Base-by-base conservation (phyloP, 2,113 vertebrate genomes). In the Ictalurus furcatus region DNA sequence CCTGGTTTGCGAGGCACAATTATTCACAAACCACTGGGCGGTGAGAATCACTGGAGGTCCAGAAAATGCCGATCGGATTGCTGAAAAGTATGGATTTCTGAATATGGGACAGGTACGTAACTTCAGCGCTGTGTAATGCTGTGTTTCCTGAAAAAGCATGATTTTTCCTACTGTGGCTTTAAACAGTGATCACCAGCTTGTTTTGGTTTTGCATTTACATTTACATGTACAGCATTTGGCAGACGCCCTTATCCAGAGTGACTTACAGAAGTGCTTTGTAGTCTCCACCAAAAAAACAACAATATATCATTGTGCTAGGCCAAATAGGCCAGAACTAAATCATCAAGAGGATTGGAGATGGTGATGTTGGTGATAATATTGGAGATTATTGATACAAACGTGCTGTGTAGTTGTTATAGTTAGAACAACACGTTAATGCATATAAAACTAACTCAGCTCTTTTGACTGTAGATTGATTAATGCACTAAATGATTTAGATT, bases 21-120 rank as follows among this genome's bases (percentile, higher is more conserved):
- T 97, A 74, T 99, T 96, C 94, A 99, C 97, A 89, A 98, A 99
- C 94, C 96, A 98, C 93, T 99, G 98, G 98, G 98, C 97, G 2
- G 93, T 99, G 87, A 96, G 96, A 92, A 97, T 99, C 90, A 84
- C 93, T 37, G 97, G 96, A 69, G 96, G 96, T 82, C 91, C 92
- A 16, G 91, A 95, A 54, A 94, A 96, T 93, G 97, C 96, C 90
- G 91, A 96, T 94, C 92, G 94, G 91, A 97, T 98, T 88, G 97
- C 97, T 74, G 95, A 94, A 91, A 98, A 98, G 94, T 97, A 98
- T 92, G 97, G 97, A 93, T 98, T 98, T 94, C 92, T 95, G 90
- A 98, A 98, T 89, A 94, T 98, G 91, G 98, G 98, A 92, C 97
- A 98, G 97, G 98, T 99, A 95, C 95, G 95, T 92, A 76, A 21